These are phyloP conservation scores for Callochromis pleurospilus DNA, from an alignment of 2,113 vertebrate genomes.

Conservation along the genomic window DNA sequence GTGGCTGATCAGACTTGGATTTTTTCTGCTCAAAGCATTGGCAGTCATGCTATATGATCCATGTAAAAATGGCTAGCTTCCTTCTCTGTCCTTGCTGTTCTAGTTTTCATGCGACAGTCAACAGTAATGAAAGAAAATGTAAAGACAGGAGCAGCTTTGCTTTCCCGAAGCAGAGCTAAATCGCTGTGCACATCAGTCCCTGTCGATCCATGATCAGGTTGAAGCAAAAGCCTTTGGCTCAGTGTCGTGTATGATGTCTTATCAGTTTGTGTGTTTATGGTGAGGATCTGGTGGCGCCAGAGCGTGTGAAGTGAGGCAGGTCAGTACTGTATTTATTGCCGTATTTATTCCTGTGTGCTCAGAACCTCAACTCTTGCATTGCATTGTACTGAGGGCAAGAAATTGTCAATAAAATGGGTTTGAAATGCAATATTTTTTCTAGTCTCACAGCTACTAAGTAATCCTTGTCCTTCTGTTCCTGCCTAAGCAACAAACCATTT, in stretches of 20 bases:
- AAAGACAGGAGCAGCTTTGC: background rate
- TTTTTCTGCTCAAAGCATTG: background rate
- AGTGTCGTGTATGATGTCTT: slow-evolving; percentile 37
- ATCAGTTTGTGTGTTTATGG: slow-evolving; percentile 43
- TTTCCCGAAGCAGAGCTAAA: background rate
- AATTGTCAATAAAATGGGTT: slow-evolving; percentile 53
- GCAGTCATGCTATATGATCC: background rate
- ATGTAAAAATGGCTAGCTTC: slow-evolving; percentile 4
- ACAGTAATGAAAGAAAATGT: background rate
- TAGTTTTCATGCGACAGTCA: background rate
- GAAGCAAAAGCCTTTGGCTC: slow-evolving; percentile 23
- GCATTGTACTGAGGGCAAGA: slow-evolving; percentile 41
- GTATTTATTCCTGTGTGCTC: slow-evolving; percentile 53
- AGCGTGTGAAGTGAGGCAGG: background rate
- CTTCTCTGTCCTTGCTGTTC: background rate
- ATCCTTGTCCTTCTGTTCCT: background rate
- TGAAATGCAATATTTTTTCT: slow-evolving; percentile 20
- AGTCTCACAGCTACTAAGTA: background rate
- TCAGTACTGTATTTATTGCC: slow-evolving; percentile 52
- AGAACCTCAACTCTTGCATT: slow-evolving; percentile 37
- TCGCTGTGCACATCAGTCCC: background rate
- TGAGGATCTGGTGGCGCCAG: slow-evolving; percentile 7
- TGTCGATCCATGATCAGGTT: slow-evolving; percentile 1
- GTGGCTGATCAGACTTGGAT: background rate
- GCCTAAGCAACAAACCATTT: background rate